Percentiles rank a stretch among this genome's conserved stretches.
phyloP scores from a whole-genome alignment of 2,113 vertebrate species.

The Dunckerocampus dactyliophorus region DNA sequence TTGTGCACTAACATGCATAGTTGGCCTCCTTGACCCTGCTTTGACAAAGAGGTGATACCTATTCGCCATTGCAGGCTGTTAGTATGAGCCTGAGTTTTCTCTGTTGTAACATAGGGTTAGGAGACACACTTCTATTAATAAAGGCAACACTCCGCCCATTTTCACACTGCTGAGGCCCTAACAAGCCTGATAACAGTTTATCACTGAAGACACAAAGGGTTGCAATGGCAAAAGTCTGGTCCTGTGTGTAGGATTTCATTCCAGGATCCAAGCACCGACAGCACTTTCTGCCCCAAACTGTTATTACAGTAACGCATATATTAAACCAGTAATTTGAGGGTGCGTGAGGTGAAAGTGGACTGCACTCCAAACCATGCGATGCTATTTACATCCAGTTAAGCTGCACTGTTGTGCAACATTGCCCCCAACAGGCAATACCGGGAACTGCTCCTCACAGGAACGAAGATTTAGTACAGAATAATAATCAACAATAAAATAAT shows the following conservation, averaged over 20 bases:
- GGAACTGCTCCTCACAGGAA: background rate
- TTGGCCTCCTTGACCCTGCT: background rate
- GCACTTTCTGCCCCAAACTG: constrained; percentile 10
- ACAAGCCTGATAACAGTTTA: background rate
- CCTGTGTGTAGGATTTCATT: constrained; percentile 13
- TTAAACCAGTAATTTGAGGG: constrained; percentile 42
- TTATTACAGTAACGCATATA: constrained; percentile 28
- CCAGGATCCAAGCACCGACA: constrained; percentile 6
- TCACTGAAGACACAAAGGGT: background rate
- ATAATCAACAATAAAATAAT: no score
- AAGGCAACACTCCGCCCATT: constrained; percentile 14
- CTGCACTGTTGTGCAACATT: constrained; percentile 13
- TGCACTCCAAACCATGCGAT: constrained; percentile 4
- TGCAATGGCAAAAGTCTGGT: background rate
- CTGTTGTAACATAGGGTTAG: constrained; percentile 26
- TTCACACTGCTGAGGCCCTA: constrained; percentile 12
- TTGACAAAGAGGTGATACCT: constrained; percentile 52
- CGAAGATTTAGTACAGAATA: background rate
- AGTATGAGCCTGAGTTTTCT: constrained; percentile 21
- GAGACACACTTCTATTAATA: constrained; percentile 28
- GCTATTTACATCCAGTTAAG: constrained; percentile 17
- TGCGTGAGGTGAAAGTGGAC: constrained; percentile 24
- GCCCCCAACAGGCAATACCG: constrained; percentile 28
- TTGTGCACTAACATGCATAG: background rate
- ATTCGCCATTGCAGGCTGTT: constrained; percentile 33